These are phyloP conservation scores for Oedothorax gibbosus DNA, from an alignment of 1,140 invertebrate species.

Conservation along the genomic window DNA sequence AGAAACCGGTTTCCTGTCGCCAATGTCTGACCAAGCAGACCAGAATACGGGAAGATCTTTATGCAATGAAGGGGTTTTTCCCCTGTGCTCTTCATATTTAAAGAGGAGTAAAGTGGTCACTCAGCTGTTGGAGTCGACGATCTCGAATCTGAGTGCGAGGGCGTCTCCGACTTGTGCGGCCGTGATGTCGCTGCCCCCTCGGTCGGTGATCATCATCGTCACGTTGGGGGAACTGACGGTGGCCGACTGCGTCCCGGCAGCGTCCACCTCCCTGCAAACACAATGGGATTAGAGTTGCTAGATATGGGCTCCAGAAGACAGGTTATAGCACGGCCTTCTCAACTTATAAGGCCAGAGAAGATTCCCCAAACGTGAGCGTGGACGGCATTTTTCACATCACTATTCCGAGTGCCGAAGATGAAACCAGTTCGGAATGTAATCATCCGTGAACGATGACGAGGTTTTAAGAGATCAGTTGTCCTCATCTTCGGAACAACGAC, in stretches of 20 bases:
- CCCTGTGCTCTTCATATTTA: not conserved
- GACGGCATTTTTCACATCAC: too few species aligned
- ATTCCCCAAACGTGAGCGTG: too few species aligned
- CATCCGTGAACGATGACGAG: too few species aligned
- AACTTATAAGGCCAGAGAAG: too few species aligned
- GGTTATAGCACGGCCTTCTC: too few species aligned
- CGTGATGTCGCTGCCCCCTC: conserved; percentile 69
- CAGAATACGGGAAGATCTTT: not conserved
- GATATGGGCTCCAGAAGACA: too few species aligned
- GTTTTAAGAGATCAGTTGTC: too few species aligned
- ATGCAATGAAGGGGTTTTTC: too few species aligned
- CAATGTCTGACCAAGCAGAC: not conserved
- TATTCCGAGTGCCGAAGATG: too few species aligned
- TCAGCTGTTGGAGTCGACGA: conserved; percentile 82
- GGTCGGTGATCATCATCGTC: conserved; percentile 86
- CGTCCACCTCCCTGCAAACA: conserved; percentile 62
- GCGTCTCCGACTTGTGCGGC: conserved; percentile 73
- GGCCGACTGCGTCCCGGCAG: conserved; percentile 68
- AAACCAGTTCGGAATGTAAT: too few species aligned
- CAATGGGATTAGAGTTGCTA: not conserved
- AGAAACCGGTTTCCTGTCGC: too few species aligned
- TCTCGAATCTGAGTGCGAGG: conserved; percentile 89
- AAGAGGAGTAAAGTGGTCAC: conserved; percentile 3
- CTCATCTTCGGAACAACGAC: too few species aligned
- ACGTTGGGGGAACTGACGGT: conserved; percentile 93